Conservation (phyloP, 2,797 vertebrate genomes). For the Anabacerthia variegaticeps region DNA sequence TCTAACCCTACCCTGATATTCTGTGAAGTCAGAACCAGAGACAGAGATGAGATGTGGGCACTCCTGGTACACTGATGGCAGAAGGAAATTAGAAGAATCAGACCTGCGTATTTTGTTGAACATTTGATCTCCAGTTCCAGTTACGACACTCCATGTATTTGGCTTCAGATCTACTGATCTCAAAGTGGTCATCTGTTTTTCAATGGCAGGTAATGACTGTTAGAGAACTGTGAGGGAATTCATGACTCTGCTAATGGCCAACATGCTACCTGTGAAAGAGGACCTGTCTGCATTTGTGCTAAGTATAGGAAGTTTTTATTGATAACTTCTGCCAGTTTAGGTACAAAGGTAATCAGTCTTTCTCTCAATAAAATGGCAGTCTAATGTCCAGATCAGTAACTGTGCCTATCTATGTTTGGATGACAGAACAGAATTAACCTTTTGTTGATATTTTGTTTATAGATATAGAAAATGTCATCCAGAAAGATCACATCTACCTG, state of each 20-base stretch:
- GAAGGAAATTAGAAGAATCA: not conserved
- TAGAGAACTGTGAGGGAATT: not conserved
- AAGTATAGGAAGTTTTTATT: conserved; percentile 1
- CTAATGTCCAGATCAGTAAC: not conserved
- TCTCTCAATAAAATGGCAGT: conserved; percentile 35
- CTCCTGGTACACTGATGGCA: not conserved
- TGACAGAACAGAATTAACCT: not conserved
- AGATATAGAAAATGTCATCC: conserved; percentile 36
- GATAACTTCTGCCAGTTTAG: not conserved
- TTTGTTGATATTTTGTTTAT: conserved; percentile 56
- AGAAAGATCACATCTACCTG: not conserved
- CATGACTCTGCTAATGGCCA: not conserved
- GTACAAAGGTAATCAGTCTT: conserved; percentile 38
- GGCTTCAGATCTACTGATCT: not conserved
- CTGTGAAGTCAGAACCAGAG: not conserved
- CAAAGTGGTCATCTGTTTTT: not conserved
- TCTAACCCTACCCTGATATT: not conserved
- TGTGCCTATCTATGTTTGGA: not conserved
- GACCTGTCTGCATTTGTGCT: not conserved
- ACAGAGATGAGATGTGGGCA: accelerated
- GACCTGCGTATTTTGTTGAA: not conserved
- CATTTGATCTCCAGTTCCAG: not conserved
- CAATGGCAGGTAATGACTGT: not conserved
- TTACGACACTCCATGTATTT: not conserved
- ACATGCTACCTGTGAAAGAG: not conserved